Base-by-base conservation (phyloP, 2,888 invertebrate genomes). In the Auanema sp. region DNA sequence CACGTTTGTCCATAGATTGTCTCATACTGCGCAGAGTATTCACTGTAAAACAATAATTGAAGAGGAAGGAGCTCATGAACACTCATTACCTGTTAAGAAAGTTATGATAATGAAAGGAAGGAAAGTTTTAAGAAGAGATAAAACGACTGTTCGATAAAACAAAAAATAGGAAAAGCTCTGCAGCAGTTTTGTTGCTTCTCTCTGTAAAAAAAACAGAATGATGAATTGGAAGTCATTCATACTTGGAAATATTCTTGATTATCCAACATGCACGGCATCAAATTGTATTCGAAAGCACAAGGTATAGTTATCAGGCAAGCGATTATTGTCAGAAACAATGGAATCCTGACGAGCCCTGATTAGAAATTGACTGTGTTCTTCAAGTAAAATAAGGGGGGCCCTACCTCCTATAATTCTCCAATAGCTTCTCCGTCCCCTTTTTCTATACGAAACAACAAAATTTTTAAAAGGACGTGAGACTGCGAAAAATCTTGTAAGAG, bases 1-100 rank as follows among this genome's bases (percentile, higher is more conserved):
- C 78, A 23, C 78, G 65, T 43, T 64, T 68, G 53, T 76, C 71
- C 78, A 78, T 78, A 40, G 76, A 75, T 55, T 71, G 67, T 5
- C 75, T 58, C 68, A 78, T 74, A 8, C 71, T 65, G 40, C 64
- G 57, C 23, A 75, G 40, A 11, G 71, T 74, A 5, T 58, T 64
- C 44, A 64, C 58, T 64, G 18, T 16, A 63, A 23, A 33, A 14
- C 54, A 12, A 51, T 40, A 6, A 40, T 16, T 16, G n/a, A 52
- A 10, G 8, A 5, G 21, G 18, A 3, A 14, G 5, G 3, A 52
- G 24, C 10, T 50, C 50, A 16, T 47, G 25, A 25, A 18, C n/a
- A 33, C 10, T 25, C 16, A 43, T 66, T 70, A 18, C 72, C 60
- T 3, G 78, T 76, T 8, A 78, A 67, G 18, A 71, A 52, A 6